These are phyloP conservation scores for Atlantisia rogersi DNA, from an alignment of 2,113 vertebrate genomes.

Conservation along the genomic window DNA sequence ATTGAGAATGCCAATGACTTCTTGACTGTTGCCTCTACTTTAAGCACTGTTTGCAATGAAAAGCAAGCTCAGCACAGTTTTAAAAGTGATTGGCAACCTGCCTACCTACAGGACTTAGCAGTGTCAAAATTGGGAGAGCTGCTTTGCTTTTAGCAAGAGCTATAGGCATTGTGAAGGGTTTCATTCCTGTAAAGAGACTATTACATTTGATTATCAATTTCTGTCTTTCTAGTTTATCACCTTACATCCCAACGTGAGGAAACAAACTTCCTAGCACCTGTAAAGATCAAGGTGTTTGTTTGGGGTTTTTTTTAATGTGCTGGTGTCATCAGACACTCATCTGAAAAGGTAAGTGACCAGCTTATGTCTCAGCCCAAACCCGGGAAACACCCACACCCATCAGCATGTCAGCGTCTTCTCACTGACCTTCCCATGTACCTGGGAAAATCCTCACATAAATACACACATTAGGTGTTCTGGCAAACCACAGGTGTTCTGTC, in stretches of 20 bases:
- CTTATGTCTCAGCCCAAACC: not conserved
- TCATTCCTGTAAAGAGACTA: not conserved
- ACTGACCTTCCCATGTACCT: fast-evolving
- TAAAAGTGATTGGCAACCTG: not conserved
- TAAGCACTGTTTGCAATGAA: not conserved
- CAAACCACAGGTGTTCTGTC: not conserved
- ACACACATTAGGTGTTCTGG: fast-evolving
- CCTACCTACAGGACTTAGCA: not conserved
- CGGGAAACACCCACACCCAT: not conserved
- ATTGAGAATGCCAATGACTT: not conserved
- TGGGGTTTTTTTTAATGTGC: not conserved
- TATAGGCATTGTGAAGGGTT: fast-evolving
- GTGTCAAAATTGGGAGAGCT: not conserved
- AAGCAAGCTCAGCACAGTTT: not conserved
- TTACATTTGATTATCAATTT: not conserved
- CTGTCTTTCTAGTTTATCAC: not conserved
- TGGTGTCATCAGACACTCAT: not conserved
- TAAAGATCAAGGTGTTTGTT: not conserved
- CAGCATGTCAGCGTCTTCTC: not conserved
- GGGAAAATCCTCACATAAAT: not conserved
- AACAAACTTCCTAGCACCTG: not conserved
- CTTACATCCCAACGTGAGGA: not conserved
- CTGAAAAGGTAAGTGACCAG: not conserved
- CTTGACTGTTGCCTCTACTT: not conserved
- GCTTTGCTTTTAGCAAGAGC: not conserved